phyloP scores from a whole-genome alignment of 2,797 vertebrate genomes.

The Girardinus metallicus region DNA sequence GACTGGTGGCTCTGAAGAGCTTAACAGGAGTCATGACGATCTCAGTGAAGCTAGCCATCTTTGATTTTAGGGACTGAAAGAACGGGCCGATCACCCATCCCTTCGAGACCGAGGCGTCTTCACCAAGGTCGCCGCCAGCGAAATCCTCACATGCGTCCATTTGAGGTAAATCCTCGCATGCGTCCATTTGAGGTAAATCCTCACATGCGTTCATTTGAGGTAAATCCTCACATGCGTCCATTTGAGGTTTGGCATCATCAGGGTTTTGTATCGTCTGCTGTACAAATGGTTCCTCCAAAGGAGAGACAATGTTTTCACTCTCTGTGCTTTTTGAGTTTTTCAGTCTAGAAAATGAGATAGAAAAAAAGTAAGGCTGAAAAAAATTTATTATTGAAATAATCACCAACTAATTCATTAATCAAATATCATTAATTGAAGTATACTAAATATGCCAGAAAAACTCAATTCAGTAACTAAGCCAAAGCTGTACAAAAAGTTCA shows the following conservation, averaged over 20 bases:
- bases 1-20: constrained; percentile 71
- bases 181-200: constrained; percentile 29
- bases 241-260: constrained; percentile 14
- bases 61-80: constrained; percentile 87
- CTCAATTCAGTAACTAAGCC: no score
- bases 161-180: constrained; percentile 15
- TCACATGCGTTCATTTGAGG: constrained; percentile 26
- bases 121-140: constrained; percentile 9
- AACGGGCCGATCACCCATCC: constrained; percentile 88
- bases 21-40: constrained; percentile 86
- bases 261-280: constrained; percentile 15
- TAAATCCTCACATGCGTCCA: constrained; percentile 16
- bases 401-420: no score
- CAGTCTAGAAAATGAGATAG: constrained; percentile 40
- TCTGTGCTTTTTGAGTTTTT: constrained; percentile 18
- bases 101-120: constrained; percentile 44
- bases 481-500: no score
- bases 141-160: constrained; percentile 17
- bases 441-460: no score
- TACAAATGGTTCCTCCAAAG: constrained; percentile 21
- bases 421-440: no score
- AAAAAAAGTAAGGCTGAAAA: not conserved
- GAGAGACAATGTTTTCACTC: constrained; percentile 10
- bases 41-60: constrained; percentile 91
- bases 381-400: no score